Evolutionary conservation across 2,888 invertebrate species (phyloP).

Genomic region (Metacarcinus magister): DNA sequence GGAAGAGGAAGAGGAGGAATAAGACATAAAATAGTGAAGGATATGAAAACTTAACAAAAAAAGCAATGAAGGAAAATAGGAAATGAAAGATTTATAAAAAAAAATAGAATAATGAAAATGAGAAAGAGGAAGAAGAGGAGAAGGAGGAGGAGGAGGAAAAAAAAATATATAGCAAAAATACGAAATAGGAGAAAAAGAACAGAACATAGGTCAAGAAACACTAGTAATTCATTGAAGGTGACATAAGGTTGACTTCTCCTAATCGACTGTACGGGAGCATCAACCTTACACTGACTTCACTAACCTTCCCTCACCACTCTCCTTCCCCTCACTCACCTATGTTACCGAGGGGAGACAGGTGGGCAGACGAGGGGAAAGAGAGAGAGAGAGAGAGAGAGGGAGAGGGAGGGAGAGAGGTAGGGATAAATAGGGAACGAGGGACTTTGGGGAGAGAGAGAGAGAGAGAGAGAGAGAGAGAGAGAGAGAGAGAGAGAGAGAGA

Average conservation of each 20-base stretch:
- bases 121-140: not conserved
- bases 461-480: not conserved
- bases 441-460: not conserved
- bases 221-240: not conserved
- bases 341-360: not conserved
- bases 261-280: no score
- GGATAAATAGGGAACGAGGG: not conserved
- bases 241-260: not conserved
- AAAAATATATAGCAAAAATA: no score
- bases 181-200: no score
- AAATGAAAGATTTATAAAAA: no score
- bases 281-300: not conserved
- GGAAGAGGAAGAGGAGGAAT: not conserved
- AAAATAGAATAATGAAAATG: not conserved
- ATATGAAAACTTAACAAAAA: no score
- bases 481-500: not conserved
- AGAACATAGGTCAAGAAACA: not conserved
- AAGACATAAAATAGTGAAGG: no score
- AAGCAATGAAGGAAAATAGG: no score
- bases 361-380: not conserved
- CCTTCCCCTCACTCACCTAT: not conserved
- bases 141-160: no score
- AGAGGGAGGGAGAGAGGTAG: not conserved
- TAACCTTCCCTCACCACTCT: not conserved
- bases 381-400: slow-evolving; percentile 43